Conservation (phyloP, 2,888 invertebrate genomes). For the Leistus spinibarbis region DNA sequence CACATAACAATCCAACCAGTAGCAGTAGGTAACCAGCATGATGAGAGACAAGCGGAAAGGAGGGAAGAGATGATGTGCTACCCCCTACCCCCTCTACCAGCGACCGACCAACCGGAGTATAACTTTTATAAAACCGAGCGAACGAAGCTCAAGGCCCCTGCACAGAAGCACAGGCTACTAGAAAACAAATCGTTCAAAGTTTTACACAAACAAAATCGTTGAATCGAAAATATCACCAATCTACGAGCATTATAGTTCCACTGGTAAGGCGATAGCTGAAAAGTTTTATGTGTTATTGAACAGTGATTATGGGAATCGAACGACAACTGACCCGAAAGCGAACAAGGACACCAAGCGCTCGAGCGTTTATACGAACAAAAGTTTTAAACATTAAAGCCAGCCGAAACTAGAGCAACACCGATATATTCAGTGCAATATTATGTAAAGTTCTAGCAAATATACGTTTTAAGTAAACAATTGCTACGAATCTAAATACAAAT, state of each 20-base stretch:
- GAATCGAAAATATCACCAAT: constrained; percentile 49
- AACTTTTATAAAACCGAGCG: constrained; percentile 22
- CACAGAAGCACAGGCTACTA: not conserved
- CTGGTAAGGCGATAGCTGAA: constrained; percentile 17
- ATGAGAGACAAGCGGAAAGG: not conserved
- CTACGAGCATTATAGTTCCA: constrained; percentile 46
- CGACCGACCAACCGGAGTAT: not conserved
- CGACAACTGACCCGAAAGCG: constrained; percentile 7
- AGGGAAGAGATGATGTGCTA: constrained; percentile 19
- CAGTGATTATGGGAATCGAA: constrained; percentile 20
- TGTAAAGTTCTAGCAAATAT: not conserved
- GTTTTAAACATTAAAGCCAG: not conserved
- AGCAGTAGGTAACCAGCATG: not conserved
- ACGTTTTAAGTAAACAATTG: not conserved
- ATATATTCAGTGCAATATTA: not conserved
- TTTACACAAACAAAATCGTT: constrained; percentile 51
- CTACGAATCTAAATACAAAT: not conserved
- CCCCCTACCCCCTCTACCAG: not conserved
- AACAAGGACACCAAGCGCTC: not conserved
- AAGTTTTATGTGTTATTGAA: constrained; percentile 34
- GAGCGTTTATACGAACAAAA: not conserved
- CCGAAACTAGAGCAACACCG: not conserved
- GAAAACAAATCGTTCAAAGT: constrained; percentile 52
- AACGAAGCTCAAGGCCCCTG: constrained; percentile 17
- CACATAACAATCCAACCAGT: not conserved